Conservation (phyloP, 2,113 vertebrate species). For the Cyphomyrus discorhynchus region DNA sequence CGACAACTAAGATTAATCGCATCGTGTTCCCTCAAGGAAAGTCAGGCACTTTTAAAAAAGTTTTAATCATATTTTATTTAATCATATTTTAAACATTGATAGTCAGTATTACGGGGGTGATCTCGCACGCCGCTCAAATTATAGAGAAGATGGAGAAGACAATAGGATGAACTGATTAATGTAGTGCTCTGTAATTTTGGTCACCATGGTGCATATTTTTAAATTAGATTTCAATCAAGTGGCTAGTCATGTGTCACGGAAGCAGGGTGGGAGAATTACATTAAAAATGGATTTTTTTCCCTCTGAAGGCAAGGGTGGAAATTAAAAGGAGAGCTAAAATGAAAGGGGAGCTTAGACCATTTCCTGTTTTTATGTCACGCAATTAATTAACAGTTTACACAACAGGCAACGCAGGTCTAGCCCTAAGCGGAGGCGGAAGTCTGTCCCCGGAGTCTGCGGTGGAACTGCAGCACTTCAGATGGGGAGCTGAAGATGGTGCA, state of each 20-base stretch:
- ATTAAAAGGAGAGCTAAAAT: neutral
- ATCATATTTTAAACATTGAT: conserved; percentile 13
- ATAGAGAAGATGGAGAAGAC: neutral
- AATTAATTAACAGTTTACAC: neutral
- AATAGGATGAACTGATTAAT: conserved; percentile 9
- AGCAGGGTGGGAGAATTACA: neutral
- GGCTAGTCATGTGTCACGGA: neutral
- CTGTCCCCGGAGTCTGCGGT: neutral
- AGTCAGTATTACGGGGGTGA: conserved; percentile 5
- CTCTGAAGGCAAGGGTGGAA: conserved; percentile 1
- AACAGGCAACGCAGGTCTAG: neutral
- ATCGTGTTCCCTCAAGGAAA: neutral
- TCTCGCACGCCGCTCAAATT: conserved; percentile 4
- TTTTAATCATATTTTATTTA: neutral
- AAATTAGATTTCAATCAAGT: conserved; percentile 15
- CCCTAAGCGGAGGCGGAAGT: neutral
- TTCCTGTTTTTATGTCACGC: neutral
- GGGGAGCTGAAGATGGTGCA: neutral
- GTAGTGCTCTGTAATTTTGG: conserved; percentile 7
- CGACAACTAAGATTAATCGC: neutral
- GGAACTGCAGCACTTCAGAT: neutral
- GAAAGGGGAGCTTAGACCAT: neutral
- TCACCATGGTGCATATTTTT: neutral
- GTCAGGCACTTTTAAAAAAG: neutral
- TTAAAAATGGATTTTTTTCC: neutral